Conservation (phyloP, 1,140 invertebrate species). For the Drosophila nigrodunni region DNA sequence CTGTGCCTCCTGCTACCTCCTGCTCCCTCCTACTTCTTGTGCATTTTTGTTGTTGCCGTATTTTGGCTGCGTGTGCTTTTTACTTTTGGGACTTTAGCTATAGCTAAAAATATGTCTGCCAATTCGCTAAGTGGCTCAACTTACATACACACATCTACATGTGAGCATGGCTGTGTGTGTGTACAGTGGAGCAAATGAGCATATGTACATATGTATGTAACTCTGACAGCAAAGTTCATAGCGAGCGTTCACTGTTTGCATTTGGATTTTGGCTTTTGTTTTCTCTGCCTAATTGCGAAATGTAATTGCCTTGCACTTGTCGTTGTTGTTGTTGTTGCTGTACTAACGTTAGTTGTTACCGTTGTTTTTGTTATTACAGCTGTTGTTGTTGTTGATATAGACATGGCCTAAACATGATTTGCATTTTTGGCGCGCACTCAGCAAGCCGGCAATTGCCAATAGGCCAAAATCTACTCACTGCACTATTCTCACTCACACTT, state of each 20-base stretch:
- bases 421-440: slow-evolving; percentile 44
- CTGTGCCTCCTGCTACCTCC: too few relatives aligned
- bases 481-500: slow-evolving; percentile 1
- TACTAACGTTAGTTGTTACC: neutral
- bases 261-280: slow-evolving; percentile 10
- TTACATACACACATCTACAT: neutral
- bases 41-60: slow-evolving; percentile 24
- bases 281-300: slow-evolving; percentile 26
- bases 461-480: slow-evolving; percentile 3
- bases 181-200: slow-evolving; percentile 16
- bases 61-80: slow-evolving; percentile 53
- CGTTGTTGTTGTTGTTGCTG: slow-evolving; percentile 9
- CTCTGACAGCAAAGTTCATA: neutral
- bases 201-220: neutral
- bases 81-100: slow-evolving; percentile 58
- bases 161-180: neutral
- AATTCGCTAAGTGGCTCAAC: slow-evolving; percentile 77
- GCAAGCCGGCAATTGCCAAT: slow-evolving; percentile 32
- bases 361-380: neutral
- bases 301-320: slow-evolving; percentile 26
- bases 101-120: slow-evolving; percentile 76
- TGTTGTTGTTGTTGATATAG: slow-evolving; percentile 13
- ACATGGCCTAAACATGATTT: slow-evolving; percentile 33
- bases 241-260: slow-evolving; percentile 16
- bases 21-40: neutral